These are phyloP conservation scores for Agelaius tricolor DNA, from an alignment of 2,113 vertebrate genomes.

Conservation along the genomic window DNA sequence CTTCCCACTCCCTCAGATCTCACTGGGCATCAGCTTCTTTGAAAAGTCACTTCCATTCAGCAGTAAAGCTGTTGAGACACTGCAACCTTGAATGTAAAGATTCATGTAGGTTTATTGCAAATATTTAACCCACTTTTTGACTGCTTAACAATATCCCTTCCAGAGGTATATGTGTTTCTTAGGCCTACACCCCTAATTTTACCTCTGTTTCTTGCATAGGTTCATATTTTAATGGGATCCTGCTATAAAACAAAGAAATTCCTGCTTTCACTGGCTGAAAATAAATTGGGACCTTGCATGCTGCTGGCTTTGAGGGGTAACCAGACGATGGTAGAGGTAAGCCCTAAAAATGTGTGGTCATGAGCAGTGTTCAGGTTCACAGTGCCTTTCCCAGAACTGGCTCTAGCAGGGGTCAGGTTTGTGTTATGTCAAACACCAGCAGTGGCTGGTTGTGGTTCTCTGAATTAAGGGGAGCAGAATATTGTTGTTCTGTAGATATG, in stretches of 20 bases:
- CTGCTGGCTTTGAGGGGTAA: slow-evolving; percentile 95
- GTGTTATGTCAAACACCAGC: not conserved
- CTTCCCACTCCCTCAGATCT: not conserved
- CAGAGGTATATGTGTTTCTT: not conserved
- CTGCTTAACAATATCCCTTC: not conserved
- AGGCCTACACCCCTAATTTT: not conserved
- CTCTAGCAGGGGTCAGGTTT: not conserved
- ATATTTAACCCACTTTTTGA: not conserved
- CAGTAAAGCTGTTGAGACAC: not conserved
- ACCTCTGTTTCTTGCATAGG: slow-evolving; percentile 72
- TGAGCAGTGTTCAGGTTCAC: not conserved
- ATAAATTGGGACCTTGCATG: slow-evolving; percentile 98
- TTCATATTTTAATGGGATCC: slow-evolving; percentile 98
- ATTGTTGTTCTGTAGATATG: not conserved
- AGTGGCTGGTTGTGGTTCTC: not conserved
- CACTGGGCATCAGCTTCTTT: not conserved
- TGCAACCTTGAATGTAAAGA: not conserved
- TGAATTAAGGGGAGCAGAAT: not conserved
- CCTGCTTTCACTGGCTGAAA: slow-evolving; percentile 95
- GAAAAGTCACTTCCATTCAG: not conserved
- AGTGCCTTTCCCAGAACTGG: not conserved
- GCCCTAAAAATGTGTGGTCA: not conserved
- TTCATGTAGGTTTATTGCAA: not conserved
- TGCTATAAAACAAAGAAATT: slow-evolving; percentile 99
- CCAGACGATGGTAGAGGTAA: slow-evolving; percentile 98